Evolutionary conservation across 2,888 invertebrate genomes (phyloP), one percentile per base, ranked within the genome.

Genomic region (Byasa hedistus): DNA sequence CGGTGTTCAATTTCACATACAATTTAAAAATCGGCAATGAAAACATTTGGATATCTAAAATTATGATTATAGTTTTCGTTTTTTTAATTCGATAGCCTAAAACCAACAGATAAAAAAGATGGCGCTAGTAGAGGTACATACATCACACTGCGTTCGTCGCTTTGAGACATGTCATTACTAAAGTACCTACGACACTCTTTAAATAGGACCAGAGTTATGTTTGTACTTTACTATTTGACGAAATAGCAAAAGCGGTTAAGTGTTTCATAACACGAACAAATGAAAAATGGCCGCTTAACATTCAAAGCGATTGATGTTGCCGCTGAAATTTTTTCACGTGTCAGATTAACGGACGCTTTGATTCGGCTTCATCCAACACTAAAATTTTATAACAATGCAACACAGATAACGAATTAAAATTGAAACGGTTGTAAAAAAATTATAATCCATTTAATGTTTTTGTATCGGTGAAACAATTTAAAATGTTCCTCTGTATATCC

Each of bases 251-350:
- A n/a, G n/a, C n/a, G n/a, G n/a, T n/a, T n/a, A n/a, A n/a, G n/a
- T n/a, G n/a, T n/a, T n/a, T n/a, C n/a, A n/a, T 77, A 77, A 75
- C 71, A 72, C 75, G 78, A 71, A 58, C 76, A 78, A 83, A 87
- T 88, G 89, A 90, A 89, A 87, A 87, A 90, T 87, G 84, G 86
- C 81, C 81, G 86, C 80, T 85, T 85, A 82, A 76, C 87, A 86
- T 89, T 89, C 89, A 86, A 80, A 86, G 84, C 80, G 81, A 84
- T 89, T 89, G 89, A 90, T 89, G 89, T 90, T 89, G 88, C 79
- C 79, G 78, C 76, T 81, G 75, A 79, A 83, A 83, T 82, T 86
- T 86, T 87, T 83, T 82, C 83, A 79, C 80, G 76, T 83, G 82
- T 77, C 73, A 82, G 85, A 86, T 89, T 85, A 86, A 79, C 76